phyloP scores from a whole-genome alignment of 2,888 invertebrate species.

The Piscicola geometra region DNA sequence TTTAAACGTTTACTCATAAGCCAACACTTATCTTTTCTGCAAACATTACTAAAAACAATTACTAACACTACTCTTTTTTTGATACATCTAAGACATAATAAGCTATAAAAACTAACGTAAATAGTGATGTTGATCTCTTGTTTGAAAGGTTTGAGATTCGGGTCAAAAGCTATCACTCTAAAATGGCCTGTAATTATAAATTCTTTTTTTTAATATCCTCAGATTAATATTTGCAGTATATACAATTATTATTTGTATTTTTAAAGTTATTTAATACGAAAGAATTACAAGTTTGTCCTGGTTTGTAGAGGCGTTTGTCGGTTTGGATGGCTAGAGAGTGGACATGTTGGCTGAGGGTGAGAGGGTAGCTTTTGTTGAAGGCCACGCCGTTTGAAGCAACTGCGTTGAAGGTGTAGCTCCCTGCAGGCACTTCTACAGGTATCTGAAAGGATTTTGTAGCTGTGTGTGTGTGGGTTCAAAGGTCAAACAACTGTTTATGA shows the following conservation, averaged over 20 bases:
- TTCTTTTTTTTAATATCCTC: background rate
- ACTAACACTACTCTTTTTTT: too few species aligned
- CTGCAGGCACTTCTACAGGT: background rate
- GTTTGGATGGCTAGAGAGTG: conserved; percentile 10
- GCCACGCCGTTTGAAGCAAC: background rate
- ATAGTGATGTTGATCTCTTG: conserved; percentile 1
- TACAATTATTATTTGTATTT: too few species aligned
- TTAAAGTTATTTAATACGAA: too few species aligned
- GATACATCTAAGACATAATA: background rate
- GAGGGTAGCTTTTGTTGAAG: background rate
- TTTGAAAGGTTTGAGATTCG: background rate
- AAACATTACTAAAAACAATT: too few species aligned
- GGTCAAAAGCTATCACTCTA: conserved; percentile 11
- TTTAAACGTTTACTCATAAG: too few species aligned
- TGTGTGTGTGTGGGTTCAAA: background rate
- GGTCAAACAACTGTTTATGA: too few species aligned
- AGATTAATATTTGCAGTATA: too few species aligned
- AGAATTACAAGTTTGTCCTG: conserved; percentile 7
- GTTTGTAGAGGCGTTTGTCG: conserved; percentile 16
- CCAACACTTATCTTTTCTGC: too few species aligned
- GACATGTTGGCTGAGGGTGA: background rate
- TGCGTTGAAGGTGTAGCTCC: conserved; percentile 3
- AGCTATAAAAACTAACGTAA: background rate
- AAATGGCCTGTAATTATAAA: background rate
- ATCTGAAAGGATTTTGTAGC: background rate